Base-by-base conservation (phyloP, 2,113 vertebrate genomes). In the Phycodurus eques region DNA sequence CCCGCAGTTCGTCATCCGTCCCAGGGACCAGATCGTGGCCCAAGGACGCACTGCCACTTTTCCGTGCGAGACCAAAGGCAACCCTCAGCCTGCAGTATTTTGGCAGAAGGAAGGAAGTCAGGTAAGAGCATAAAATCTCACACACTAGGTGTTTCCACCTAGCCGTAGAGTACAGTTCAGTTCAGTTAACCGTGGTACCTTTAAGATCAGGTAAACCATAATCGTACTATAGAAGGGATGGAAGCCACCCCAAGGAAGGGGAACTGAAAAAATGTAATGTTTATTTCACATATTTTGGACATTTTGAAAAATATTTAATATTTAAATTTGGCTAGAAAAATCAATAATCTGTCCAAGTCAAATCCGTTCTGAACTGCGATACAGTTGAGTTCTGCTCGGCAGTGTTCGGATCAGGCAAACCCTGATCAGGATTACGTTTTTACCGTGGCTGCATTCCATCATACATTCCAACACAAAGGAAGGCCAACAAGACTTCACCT, bases 101-200 rank as follows among this genome's bases (percentile, higher is more conserved):
- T 99, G 98, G 98, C 98, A 99, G 87, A 99, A 95, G 84, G 98
- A 99, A 88, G 98, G 97, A 72, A 98, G 95, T 80, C 97, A 99
- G 95, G 98, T 99, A 89, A 79, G 88, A 62, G 10, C 54, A 57
- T 12, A 78, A 14, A 35, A 51, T 22, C 61, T 56, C 68, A 68
- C 56, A 46, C 12, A 19, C 2, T 11, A 4, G 2, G 4, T 13
- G 8, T 20, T 64, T n/a, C 7, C 1, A 63, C 61, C 4, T 13
- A 9, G 14, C 47, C n/a, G 9, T 39, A 54, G 14, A 31, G 27
- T 33, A 33, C 14, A 19, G 60, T 19, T 4, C n/a, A 56, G 53
- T 56, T 56, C 27, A 15, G 56, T 47, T 47, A 47, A 47, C 46
- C 14, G 3, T 14, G 46, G 11, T 51, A 51, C 15, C 15, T 1